These are phyloP conservation scores for Perognathus longimembris DNA, from an alignment of 2,113 vertebrate genomes.

Conservation along the genomic window DNA sequence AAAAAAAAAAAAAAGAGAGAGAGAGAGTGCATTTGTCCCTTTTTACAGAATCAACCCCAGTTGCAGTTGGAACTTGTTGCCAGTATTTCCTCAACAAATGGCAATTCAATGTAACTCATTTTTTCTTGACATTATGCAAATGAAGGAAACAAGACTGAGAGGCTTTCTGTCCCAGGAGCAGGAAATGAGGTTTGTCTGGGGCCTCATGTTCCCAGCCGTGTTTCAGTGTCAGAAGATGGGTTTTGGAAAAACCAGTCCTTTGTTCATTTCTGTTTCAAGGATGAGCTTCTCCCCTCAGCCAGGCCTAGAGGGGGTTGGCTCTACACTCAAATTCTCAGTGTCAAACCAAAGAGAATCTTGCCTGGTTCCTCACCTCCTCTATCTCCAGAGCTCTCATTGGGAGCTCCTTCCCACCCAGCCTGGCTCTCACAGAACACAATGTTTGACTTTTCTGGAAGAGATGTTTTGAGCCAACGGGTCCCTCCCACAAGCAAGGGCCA, in stretches of 20 bases:
- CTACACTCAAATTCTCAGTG: neutral
- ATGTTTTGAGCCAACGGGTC: neutral
- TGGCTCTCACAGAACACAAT: neutral
- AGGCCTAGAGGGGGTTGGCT: neutral
- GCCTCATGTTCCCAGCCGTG: slow-evolving; percentile 48
- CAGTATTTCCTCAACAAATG: slow-evolving; percentile 70
- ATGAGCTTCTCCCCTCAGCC: neutral
- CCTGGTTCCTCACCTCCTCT: neutral
- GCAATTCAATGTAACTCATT: slow-evolving; percentile 69
- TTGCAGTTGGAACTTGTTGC: slow-evolving; percentile 38
- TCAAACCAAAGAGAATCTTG: neutral
- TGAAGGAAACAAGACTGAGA: slow-evolving; percentile 68
- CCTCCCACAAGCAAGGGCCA: neutral
- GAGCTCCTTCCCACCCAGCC: no score
- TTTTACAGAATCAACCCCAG: slow-evolving; percentile 24
- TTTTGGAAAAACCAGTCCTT: slow-evolving; percentile 70
- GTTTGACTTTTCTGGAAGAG: neutral
- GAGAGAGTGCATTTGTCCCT: neutral
- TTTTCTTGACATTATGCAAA: slow-evolving; percentile 77
- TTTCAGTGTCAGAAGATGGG: slow-evolving; percentile 24
- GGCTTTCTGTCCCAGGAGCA: slow-evolving; percentile 74
- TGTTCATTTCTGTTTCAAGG: slow-evolving; percentile 46
- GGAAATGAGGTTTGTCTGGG: slow-evolving; percentile 71
- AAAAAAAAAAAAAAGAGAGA: no score
- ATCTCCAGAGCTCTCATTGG: neutral